Conservation (phyloP, 2,797 vertebrate genomes). For the Leontopithecus rosalia region DNA sequence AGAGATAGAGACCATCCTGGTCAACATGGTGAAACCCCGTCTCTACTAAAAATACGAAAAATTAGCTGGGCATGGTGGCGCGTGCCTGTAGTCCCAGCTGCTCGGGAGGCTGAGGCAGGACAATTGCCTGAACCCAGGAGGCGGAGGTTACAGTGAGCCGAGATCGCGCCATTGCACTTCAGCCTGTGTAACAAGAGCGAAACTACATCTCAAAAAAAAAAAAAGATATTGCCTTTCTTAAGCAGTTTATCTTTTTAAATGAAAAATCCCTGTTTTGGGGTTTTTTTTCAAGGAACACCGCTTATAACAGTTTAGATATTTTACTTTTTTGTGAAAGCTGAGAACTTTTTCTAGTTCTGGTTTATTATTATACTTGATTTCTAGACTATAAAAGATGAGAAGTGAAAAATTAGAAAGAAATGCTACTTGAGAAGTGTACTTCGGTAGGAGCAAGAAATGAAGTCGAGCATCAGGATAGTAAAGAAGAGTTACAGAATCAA, state of each 20-base stretch:
- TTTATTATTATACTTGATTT: background rate
- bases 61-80: too few relatives aligned
- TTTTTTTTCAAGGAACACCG: background rate
- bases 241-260: slow-evolving; percentile 1
- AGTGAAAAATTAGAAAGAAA: background rate
- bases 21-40: too few relatives aligned
- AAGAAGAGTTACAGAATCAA: background rate
- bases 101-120: too few relatives aligned
- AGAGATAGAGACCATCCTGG: too few relatives aligned
- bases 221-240: background rate
- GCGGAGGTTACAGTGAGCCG: too few relatives aligned
- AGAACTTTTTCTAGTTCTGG: slow-evolving; percentile 10
- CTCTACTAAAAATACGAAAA: too few relatives aligned
- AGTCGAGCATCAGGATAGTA: background rate
- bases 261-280: background rate
- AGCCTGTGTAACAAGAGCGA: too few relatives aligned
- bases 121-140: too few relatives aligned
- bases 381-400: background rate
- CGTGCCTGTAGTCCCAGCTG: too few relatives aligned
- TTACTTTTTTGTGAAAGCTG: background rate
- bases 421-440: background rate
- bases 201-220: too few relatives aligned
- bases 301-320: slow-evolving; percentile 8
- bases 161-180: too few relatives aligned
- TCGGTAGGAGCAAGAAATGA: background rate